A percentile compares a stretch with the other conserved stretches of the same genome.
These are phyloP conservation scores for Melanargia galathea DNA, from an alignment of 2,888 invertebrate genomes.

Conservation along the genomic window DNA sequence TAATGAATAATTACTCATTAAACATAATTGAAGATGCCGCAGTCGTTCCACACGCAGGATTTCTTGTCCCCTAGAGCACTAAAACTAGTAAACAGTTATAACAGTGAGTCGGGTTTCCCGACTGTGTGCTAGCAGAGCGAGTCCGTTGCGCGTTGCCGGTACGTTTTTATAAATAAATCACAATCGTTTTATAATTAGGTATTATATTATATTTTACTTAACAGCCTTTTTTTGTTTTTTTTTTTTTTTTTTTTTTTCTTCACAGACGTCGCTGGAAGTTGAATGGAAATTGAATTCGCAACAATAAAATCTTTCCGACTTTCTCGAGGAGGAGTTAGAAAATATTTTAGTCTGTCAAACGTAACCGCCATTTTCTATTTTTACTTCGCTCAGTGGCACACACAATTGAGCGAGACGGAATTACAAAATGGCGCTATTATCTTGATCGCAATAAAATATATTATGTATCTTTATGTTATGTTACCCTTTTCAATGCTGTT, in stretches of 20 bases:
- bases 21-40: too few species aligned
- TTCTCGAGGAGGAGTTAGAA: too few species aligned
- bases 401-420: too few species aligned
- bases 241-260: conserved; percentile 54
- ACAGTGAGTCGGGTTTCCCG: conserved; percentile 75
- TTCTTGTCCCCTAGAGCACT: conserved; percentile 45
- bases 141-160: conserved; percentile 68
- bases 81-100: conserved; percentile 50
- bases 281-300: too few species aligned
- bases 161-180: conserved; percentile 66
- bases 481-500: too few species aligned
- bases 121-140: conserved; percentile 44
- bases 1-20: too few species aligned
- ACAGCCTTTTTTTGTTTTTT: conserved; percentile 74
- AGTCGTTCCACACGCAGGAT: conserved; percentile 47
- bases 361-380: too few species aligned
- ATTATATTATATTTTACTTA: conserved; percentile 43
- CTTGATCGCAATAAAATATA: too few species aligned
- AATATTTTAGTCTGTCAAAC: too few species aligned
- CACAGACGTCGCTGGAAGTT: conserved; percentile 11
- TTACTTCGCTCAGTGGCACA: too few species aligned
- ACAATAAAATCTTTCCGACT: background rate
- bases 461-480: too few species aligned
- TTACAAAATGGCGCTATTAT: too few species aligned
- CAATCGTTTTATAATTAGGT: conserved; percentile 58